Conservation (phyloP, 2,888 invertebrate genomes). For the Tineola bisselliella region DNA sequence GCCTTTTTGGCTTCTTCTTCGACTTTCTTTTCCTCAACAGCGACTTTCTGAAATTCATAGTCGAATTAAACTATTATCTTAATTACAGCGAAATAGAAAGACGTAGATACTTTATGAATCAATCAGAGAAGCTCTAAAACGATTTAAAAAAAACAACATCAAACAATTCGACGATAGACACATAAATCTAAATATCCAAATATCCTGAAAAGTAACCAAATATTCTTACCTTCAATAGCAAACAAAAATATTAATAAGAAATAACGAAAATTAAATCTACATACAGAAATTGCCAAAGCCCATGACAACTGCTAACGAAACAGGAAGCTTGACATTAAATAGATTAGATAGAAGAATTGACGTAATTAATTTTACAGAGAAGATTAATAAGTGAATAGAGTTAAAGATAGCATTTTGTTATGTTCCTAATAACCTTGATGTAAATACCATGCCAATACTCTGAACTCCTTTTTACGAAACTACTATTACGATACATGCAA, state of each 20-base stretch:
- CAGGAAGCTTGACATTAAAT: too few species aligned
- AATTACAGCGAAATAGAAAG: neutral
- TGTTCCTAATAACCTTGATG: constrained; percentile 1
- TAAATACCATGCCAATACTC: neutral
- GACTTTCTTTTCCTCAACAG: constrained; percentile 47
- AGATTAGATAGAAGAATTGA: too few species aligned
- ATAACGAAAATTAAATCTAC: too few species aligned
- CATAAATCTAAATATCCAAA: neutral
- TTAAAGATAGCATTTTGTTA: neutral
- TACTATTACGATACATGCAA: neutral
- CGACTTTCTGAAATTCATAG: constrained; percentile 52
- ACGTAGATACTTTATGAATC: too few species aligned
- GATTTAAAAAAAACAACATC: too few species aligned
- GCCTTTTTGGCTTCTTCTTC: constrained; percentile 59
- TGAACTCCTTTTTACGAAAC: neutral
- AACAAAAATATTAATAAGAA: too few species aligned
- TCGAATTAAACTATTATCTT: neutral
- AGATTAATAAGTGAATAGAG: too few species aligned
- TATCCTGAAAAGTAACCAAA: neutral
- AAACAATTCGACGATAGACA: neutral
- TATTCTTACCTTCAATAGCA: neutral
- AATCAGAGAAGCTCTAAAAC: neutral
- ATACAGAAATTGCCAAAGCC: too few species aligned
- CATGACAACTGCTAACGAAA: too few species aligned
- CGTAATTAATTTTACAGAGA: too few species aligned